Evolutionary conservation across 35 echinoderm and acorn worm species (phyloP), one percentile per base, ranked within the genome.

Genomic region (Apostichopus californicus): DNA sequence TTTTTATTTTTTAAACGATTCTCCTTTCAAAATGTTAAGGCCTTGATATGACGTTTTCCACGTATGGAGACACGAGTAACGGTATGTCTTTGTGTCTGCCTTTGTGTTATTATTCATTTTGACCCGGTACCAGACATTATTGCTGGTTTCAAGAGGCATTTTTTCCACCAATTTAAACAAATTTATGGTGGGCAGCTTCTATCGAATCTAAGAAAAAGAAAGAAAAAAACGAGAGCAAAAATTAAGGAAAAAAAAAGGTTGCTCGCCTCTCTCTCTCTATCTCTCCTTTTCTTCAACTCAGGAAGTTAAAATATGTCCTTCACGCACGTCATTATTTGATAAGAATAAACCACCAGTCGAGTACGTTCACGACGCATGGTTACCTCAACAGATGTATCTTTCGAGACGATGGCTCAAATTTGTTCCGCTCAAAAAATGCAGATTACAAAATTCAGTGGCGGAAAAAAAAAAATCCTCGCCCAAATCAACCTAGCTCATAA

Each of bases 301-400:
- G 0, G 5, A 61, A 61, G 58, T 61, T 8, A 61, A 61, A 61
- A 61, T 9, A 61, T 9, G 58, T 9, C 58, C 58, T 75, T 75
- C 71, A 20, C 20, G 0, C 71, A 22, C 71, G 15, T 22, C 58
- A 61, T 61, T 61, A 61, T 61, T 61, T 61, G 8, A 61, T n/a
- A 75, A 13, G 17, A 61, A 22, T 68, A 75, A 14, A 75, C 13
- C 54, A 85, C 81, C 81, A 18, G 81, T 85, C 55, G 57, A 85
- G 81, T 55, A 85, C 81, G 23, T 6, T 24, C 81, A 85, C 57
- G 24, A 85, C 81, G 81, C 81, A 11, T 85, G 55, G 53, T 57
- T 84, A 84, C 15, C 46, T n/a, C 13, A 84, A 55, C 81, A 84
- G 81, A 84, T 84, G 81, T 58, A 58, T 57, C 81, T 8, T 61